These are phyloP conservation scores for Drosophila oshimai DNA, from an alignment of 1,140 invertebrate species.

Conservation along the genomic window DNA sequence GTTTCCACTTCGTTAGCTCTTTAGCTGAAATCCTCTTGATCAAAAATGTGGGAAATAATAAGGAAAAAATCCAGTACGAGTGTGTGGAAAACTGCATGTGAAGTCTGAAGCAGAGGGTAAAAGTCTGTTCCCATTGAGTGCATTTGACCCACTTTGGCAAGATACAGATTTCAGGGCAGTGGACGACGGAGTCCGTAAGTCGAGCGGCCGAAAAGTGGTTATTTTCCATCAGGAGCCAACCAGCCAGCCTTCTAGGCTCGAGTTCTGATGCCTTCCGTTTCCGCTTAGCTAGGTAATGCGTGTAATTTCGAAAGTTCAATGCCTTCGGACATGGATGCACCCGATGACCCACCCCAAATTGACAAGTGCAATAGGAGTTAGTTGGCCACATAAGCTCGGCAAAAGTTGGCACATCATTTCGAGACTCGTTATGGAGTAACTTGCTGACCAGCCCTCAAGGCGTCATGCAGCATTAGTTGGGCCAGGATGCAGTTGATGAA, in stretches of 20 bases:
- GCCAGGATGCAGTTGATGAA: slow-evolving; percentile 26
- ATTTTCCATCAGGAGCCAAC: slow-evolving; percentile 41
- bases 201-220: slow-evolving; percentile 36
- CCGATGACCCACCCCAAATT: slow-evolving; percentile 15
- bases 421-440: slow-evolving; percentile 30
- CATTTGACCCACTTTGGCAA: slow-evolving; percentile 60
- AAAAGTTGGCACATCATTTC: slow-evolving; percentile 47
- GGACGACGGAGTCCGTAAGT: slow-evolving; percentile 1
- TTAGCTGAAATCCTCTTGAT: slow-evolving; percentile 68
- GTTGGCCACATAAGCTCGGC: slow-evolving; percentile 11
- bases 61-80: background rate
- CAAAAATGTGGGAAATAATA: slow-evolving; percentile 58
- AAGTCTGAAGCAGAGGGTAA: slow-evolving; percentile 40
- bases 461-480: slow-evolving; percentile 46
- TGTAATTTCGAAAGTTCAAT: slow-evolving; percentile 74
- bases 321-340: slow-evolving; percentile 46
- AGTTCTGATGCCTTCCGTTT: slow-evolving; percentile 49
- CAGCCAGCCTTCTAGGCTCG: slow-evolving; percentile 5
- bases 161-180: slow-evolving; percentile 44
- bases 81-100: background rate
- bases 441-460: slow-evolving; percentile 31
- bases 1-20: slow-evolving; percentile 70
- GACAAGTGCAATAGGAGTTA: slow-evolving; percentile 5
- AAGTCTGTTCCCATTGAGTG: slow-evolving; percentile 62
- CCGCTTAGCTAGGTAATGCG: slow-evolving; percentile 58